Percentiles rank a stretch among this genome's conserved stretches.
These are phyloP conservation scores for Passer montanus DNA, from an alignment of 2,113 vertebrate species.

Conservation along the genomic window DNA sequence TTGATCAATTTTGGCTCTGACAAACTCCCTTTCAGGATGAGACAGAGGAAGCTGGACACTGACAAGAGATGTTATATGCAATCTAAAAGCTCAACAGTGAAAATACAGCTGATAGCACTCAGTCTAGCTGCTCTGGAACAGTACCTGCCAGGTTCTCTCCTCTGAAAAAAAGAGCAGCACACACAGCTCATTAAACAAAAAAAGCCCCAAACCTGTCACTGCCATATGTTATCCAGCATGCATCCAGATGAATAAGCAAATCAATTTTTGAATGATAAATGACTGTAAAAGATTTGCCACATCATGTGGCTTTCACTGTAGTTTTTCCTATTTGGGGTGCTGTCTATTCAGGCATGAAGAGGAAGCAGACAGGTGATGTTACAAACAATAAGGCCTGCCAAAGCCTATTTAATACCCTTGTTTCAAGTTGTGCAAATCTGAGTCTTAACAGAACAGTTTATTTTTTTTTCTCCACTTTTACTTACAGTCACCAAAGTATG, in stretches of 20 bases:
- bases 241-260: not conserved
- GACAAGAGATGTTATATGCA: not conserved
- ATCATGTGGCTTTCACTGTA: not conserved
- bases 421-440: not conserved
- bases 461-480: not conserved
- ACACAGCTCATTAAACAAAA: fast-evolving
- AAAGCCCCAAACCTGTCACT: not conserved
- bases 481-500: not conserved
- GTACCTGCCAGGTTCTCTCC: not conserved
- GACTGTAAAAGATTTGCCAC: not conserved
- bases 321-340: not conserved
- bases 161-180: not conserved
- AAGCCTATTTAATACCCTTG: not conserved
- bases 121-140: not conserved
- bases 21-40: not conserved
- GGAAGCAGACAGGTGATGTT: not conserved
- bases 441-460: not conserved
- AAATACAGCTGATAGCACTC: not conserved
- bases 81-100: not conserved
- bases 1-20: not conserved
- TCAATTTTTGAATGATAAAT: not conserved
- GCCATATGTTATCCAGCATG: not conserved
- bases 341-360: not conserved
- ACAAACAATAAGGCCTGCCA: not conserved
- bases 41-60: not conserved